Evolutionary conservation across 2,797 vertebrate genomes (phyloP), one percentile per base, ranked within the genome.

Genomic region (Acanthurus lineatus): DNA sequence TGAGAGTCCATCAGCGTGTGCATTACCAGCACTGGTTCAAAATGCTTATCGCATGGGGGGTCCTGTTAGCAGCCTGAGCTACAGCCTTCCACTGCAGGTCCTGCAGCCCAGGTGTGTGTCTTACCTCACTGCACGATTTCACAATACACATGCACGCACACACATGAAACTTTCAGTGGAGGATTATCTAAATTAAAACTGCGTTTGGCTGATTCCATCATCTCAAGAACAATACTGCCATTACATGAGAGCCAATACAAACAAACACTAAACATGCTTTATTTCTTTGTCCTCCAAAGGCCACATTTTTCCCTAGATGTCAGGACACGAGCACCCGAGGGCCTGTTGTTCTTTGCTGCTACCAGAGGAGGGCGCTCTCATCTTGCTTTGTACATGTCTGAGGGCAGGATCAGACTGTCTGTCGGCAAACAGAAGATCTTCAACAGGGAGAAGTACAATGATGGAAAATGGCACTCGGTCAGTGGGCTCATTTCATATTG

Each of bases 381-480:
- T 0, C 75, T 97, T 17, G 94, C 96, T 51, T 94, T 99, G 7
- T 96, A 96, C 73, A 84, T 98, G 88, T 96, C 96, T 42, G 98
- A 97, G 71, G 97, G 98, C 77, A 94, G 84, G 62, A 96, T 97
- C 79, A 83, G 97, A 40, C 94, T 98, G 79, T 96, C 95, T 35
- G 84, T 94, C 16, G 95, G 93, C 72, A 96, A 90, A 77, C 91
- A 90, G 59, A 96, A 95, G 88, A 96, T 98, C 76, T 97, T 95
- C 88, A 97, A 96, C 90, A 94, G 92, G 86, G 93, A 95, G 81
- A 97, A 96, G 88, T 97, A 95, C 95, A 97, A 94, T 1, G 96
- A 99, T 7, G 96, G 97, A 35, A 96, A 95, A 45, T 99, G 98
- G 98, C 97, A 99, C 90, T 96, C 94, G 85, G 98, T 99, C 86